Evolutionary conservation across 2,888 invertebrate species (phyloP).

Genomic region (Biston stratarius): DNA sequence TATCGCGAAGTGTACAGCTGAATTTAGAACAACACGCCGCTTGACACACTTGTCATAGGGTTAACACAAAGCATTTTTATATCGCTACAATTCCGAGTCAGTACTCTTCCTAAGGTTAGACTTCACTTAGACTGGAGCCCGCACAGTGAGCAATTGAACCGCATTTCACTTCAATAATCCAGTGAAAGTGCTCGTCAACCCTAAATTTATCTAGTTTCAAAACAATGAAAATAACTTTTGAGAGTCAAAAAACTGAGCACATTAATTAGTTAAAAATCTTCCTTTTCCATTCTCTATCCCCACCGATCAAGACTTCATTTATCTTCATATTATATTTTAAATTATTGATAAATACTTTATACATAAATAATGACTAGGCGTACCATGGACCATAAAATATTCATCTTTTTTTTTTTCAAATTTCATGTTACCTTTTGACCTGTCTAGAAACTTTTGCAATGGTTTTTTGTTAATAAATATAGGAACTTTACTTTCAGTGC

Average conservation of each 20-base stretch:
- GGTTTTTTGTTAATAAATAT: slow-evolving; percentile 69
- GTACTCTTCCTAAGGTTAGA: background rate
- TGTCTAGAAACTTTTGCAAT: slow-evolving; percentile 60
- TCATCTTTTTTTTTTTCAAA: slow-evolving; percentile 44
- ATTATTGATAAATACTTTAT: slow-evolving; percentile 74
- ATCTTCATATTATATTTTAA: slow-evolving; percentile 51
- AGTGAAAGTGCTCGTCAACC: slow-evolving; percentile 34
- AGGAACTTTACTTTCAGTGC: slow-evolving; percentile 83
- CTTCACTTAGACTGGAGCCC: background rate
- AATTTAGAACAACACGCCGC: background rate
- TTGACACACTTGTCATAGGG: background rate
- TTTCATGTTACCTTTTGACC: slow-evolving; percentile 48
- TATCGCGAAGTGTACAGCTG: background rate
- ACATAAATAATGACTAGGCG: slow-evolving; percentile 84
- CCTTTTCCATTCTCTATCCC: slow-evolving; percentile 59
- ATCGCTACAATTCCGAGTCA: background rate
- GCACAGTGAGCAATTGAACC: background rate
- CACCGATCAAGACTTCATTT: slow-evolving; percentile 62
- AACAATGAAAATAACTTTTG: slow-evolving; percentile 31
- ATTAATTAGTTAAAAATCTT: slow-evolving; percentile 58
- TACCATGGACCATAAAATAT: slow-evolving; percentile 78
- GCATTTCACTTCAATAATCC: background rate
- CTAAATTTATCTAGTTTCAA: slow-evolving; percentile 39
- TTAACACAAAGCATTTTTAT: background rate
- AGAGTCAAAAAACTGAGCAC: slow-evolving; percentile 57